Evolutionary conservation across 2,888 invertebrate species (phyloP), one percentile per base, ranked within the genome.

Genomic region (Amphipyra berbera): DNA sequence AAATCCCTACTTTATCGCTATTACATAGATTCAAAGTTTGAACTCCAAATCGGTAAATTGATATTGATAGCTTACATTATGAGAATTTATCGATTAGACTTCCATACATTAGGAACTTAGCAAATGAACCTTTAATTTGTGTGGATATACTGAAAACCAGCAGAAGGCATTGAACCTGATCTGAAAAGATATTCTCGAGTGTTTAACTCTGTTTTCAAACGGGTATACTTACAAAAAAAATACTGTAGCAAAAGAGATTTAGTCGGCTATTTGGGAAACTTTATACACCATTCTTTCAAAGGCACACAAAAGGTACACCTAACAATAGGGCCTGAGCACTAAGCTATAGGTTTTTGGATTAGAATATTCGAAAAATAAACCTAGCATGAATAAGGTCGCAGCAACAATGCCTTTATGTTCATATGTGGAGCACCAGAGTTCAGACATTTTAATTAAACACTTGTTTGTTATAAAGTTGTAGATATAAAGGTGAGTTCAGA

Each of bases 31-130:
- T 46, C 52, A 41, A 64, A 73, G 45, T 73, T 68, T 50, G 27
- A 49, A 56, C 55, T 61, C 37, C 15, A 59, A 73, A 56, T 59
- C 38, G 13, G 37, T 59, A 61, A 64, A 68, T 68, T 68, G 46
- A 63, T 61, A 63, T 61, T 55, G 55, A 56, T 67, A 57, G 40
- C 37, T 27, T n/a, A n/a, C 30, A 15, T 38, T 49, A 53, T 55
- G 61, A 55, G 7, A 56, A 71, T 54, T 54, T 57, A 60, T 61
- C 46, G 54, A 54, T 13, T 30, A 38, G 15, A 14, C 14, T 41
- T 54, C 9, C 37, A 47, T 47, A 59, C 21, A 38, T 48, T 41
- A 6, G 6, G 15, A 27, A 54, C 33, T 55, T 37, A 42, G 21
- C 5, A 41, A 38, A 41, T 27, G 12, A 40, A 27, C 54, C 2